Conservation (phyloP, 2,797 vertebrate species). For the Neopelma chrysocephalum region DNA sequence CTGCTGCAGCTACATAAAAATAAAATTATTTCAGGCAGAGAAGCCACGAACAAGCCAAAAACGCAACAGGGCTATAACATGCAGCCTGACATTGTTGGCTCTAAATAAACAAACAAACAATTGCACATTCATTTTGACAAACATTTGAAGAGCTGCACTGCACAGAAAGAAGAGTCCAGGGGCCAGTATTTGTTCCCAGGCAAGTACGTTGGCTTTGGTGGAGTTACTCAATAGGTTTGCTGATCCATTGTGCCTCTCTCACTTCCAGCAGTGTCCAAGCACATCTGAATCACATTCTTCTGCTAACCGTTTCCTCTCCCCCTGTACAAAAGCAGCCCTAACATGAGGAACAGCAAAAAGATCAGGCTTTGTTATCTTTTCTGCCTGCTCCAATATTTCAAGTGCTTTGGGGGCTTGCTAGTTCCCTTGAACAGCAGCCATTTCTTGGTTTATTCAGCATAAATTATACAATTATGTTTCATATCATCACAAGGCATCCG, state of each 20-base stretch:
- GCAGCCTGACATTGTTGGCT: conserved; percentile 8
- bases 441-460: conserved; percentile 44
- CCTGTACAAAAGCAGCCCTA: background rate
- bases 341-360: conserved; percentile 2
- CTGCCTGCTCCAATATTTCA: conserved; percentile 55
- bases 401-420: background rate
- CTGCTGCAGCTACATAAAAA: conserved; percentile 7
- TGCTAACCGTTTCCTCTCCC: background rate
- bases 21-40: conserved; percentile 13
- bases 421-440: conserved; percentile 44
- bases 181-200: conserved; percentile 30
- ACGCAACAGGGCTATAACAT: background rate
- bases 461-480: conserved; percentile 60
- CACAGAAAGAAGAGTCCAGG: conserved; percentile 4
- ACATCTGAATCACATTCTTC: conserved; percentile 49
- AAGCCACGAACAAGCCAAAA: conserved; percentile 46
- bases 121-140: conserved; percentile 22
- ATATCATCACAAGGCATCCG: conserved; percentile 53
- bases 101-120: conserved; percentile 45
- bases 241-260: conserved; percentile 24
- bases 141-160: conserved; percentile 17
- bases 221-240: conserved; percentile 37
- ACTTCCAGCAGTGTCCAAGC: conserved; percentile 14
- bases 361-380: conserved; percentile 50
- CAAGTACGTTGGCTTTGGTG: conserved; percentile 5